phyloP scores from a whole-genome alignment of 2,888 invertebrate genomes.

The Xylophagus ater region DNA sequence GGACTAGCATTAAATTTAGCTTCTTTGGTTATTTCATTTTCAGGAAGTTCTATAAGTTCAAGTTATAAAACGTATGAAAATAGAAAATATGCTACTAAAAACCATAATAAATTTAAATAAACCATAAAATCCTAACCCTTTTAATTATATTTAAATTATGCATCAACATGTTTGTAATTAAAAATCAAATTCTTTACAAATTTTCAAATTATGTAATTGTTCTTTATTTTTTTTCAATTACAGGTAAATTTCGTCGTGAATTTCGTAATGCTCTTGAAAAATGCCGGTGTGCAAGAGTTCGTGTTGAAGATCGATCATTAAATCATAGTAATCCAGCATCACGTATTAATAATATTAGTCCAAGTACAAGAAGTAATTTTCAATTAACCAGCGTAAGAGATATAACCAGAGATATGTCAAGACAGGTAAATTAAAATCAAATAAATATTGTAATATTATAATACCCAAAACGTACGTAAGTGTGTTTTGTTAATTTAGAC shows the following conservation, averaged over 20 bases:
- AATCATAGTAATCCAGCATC: conserved; percentile 23
- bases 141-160: no score
- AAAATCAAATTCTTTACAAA: no score
- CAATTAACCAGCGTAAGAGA: conserved; percentile 25
- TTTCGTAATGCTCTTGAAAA: conserved; percentile 58
- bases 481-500: neutral
- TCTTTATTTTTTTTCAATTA: conserved; percentile 33
- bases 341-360: conserved; percentile 23
- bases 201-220: no score
- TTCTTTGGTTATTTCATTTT: no score
- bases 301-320: conserved; percentile 22
- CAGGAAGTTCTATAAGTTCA: no score
- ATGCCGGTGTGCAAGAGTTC: conserved; percentile 40
- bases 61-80: no score
- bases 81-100: no score
- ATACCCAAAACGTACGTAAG: neutral
- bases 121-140: no score
- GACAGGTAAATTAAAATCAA: conserved; percentile 19
- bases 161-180: no score
- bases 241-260: conserved; percentile 64
- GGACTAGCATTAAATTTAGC: no score
- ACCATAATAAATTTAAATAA: no score
- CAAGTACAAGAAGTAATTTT: conserved; percentile 24
- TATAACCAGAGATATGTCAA: conserved; percentile 21
- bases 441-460: neutral